Evolutionary conservation across 2,113 vertebrate genomes (phyloP), one percentile per base, ranked within the genome.

Genomic region (Cottus gobio): DNA sequence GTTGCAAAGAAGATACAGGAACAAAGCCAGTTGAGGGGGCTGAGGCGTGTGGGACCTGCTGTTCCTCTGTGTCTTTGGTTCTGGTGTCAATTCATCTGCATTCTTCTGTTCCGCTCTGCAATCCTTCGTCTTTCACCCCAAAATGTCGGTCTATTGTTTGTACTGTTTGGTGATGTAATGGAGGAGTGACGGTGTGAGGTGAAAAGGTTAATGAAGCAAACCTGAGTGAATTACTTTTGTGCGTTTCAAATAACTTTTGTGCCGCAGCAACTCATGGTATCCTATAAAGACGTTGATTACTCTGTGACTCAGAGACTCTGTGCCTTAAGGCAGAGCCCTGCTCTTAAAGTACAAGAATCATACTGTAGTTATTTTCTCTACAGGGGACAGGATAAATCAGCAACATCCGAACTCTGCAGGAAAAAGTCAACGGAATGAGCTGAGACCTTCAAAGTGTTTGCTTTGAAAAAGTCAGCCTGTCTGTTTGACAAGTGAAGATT

Each of bases 1-100:
- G 90, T 86, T 91, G 91, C 87, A 91, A 91, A 93, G 89, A 91
- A 86, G 87, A 89, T 91, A 90, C 84, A 85, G 89, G 90, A 94
- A 90, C 68, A 83, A 85, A 93, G 87, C 86, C 80, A 89, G 86
- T 84, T 83, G 82, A 86, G 82, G 70, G 82, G 87, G 85, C 78
- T 71, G 77, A 74, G 89, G 76, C 61, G 34, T 64, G 74, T 64
- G 67, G 80, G 90, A 90, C 88, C 83, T 78, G 71, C 88, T 87
- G 87, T 85, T 92, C 83, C 81, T 88, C 84, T 64, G 79, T 62
- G 77, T 84, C 71, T 81, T 84, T 70, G 77, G 76, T 87, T 83
- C 54, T 66, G 85, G 58, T 88, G 87, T 87, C 91, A 90, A 50
- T 84, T 91, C 84, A 80, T 91, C 90, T 84, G 58, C 67, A 86